Conservation (phyloP, 1,140 invertebrate genomes). For the Metopolophium dirhodum region DNA sequence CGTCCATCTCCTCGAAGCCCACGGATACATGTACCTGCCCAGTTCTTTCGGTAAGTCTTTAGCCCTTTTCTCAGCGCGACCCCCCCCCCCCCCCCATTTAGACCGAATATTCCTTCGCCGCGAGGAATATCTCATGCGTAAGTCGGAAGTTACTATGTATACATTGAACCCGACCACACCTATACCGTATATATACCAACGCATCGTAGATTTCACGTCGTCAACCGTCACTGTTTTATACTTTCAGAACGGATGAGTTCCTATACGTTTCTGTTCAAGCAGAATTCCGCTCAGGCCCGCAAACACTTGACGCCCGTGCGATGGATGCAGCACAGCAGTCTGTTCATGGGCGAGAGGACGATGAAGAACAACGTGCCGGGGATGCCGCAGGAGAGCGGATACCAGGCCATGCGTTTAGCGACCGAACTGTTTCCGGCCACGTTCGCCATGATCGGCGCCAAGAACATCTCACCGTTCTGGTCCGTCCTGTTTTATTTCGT, state of each 20-base stretch:
- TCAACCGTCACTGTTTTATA: conserved; percentile 55
- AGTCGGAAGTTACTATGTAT: neutral
- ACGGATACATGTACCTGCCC: conserved; percentile 77
- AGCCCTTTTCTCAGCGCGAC: neutral
- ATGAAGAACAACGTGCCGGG: conserved; percentile 66
- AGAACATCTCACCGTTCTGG: conserved; percentile 80
- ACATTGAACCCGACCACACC: neutral
- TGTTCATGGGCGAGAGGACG: conserved; percentile 75
- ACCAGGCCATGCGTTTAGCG: conserved; percentile 78
- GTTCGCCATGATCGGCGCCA: conserved; percentile 73
- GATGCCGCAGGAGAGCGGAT: conserved; percentile 71
- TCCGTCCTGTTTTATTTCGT: conserved; percentile 85
- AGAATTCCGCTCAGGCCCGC: conserved; percentile 65
- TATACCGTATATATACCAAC: neutral
- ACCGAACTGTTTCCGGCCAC: conserved; percentile 87
- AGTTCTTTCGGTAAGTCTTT: conserved; percentile 81
- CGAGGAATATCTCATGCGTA: neutral
- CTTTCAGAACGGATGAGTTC: conserved; percentile 75
- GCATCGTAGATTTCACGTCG: neutral
- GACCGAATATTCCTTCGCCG: neutral
- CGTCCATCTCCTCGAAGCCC: conserved; percentile 74
- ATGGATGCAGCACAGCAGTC: conserved; percentile 74
- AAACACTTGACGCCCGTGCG: conserved; percentile 67
- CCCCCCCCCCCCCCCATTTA: too few species aligned
- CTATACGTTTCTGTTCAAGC: conserved; percentile 74